Evolutionary conservation across 1,140 invertebrate species (phyloP).

Genomic region (Phymorhynchus buccinoides): DNA sequence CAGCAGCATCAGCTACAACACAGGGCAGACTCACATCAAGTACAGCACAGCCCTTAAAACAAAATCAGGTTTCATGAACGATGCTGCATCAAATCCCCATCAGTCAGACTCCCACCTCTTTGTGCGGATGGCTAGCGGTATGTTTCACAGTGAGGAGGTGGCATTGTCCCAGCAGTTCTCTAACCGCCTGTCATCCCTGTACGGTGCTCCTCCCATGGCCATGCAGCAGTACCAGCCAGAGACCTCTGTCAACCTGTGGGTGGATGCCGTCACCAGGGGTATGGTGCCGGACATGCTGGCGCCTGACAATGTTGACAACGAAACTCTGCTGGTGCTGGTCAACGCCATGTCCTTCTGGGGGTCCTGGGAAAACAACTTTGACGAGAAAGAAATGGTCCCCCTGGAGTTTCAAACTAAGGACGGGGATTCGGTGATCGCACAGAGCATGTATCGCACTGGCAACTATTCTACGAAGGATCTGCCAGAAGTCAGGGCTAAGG

Average conservation of each 20-base stretch:
- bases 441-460: not conserved
- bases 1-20: constrained; percentile 37
- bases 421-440: not conserved
- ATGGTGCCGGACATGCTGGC: constrained; percentile 18
- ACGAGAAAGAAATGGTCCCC: not conserved
- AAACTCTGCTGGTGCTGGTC: constrained; percentile 21
- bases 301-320: not conserved
- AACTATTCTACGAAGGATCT: constrained; percentile 25
- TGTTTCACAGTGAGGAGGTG: constrained; percentile 36
- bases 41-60: not conserved
- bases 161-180: constrained; percentile 22
- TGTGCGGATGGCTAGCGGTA: not conserved
- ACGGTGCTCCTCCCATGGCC: constrained; percentile 32
- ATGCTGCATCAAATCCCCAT: not conserved
- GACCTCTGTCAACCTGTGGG: constrained; percentile 34
- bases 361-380: constrained; percentile 15
- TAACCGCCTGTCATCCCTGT: constrained; percentile 26
- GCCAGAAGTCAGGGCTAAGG: not conserved
- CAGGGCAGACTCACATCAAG: constrained; percentile 25
- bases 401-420: constrained; percentile 10
- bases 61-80: not conserved
- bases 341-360: constrained; percentile 20
- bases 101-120: not conserved
- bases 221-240: not conserved
- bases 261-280: constrained; percentile 19